Evolutionary conservation across 2,797 vertebrate species (phyloP), one percentile per base, ranked within the genome.

Genomic region (Enteromius paludinosus): DNA sequence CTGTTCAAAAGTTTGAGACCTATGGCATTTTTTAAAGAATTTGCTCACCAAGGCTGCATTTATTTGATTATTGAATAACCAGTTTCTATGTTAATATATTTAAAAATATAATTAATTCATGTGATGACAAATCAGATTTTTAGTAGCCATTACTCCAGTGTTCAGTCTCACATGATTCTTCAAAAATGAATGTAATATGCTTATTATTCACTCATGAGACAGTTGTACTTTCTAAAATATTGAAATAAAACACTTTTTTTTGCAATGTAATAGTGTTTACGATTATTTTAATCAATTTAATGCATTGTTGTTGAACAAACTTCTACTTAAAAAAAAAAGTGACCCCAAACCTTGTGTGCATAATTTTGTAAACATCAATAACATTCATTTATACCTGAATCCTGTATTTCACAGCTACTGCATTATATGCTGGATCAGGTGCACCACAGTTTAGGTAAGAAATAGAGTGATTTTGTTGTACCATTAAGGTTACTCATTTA

Each of bases 381-480:
- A 33, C 47, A 8, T 1, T 49, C 33, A 3, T 10, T 49, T 35
- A 79, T 83, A 47, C 0, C 2, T 20, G 3, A 54, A 0, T 72
- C 38, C 71, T 84, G 64, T 8, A 43, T 87, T 59, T 89, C 90
- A 83, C 88, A 95, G 93, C 93, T 12, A 91, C 87, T 79, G 83
- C 62, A 43, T 81, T 94, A 78, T 87, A 86, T 61, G 54, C 2
- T 41, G 88, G 75, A 72, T 80, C 87, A 43, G 69, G 78, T 72
- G 41, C 64, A 43, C 38, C 82, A 83, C 83, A 70, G 61, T 64
- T 85, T 79, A 85, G 89, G 94, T 95, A 85, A 93, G 94, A 41
- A 66, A 84, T 35, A 30, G 45, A 56, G 45, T 82, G 68, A 73
- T 3, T 88, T 38, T 56, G 25, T 59, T 47, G 18, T 59, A 59